phyloP scores from a whole-genome alignment of 2,888 invertebrate genomes.

The Papilio protenor region DNA sequence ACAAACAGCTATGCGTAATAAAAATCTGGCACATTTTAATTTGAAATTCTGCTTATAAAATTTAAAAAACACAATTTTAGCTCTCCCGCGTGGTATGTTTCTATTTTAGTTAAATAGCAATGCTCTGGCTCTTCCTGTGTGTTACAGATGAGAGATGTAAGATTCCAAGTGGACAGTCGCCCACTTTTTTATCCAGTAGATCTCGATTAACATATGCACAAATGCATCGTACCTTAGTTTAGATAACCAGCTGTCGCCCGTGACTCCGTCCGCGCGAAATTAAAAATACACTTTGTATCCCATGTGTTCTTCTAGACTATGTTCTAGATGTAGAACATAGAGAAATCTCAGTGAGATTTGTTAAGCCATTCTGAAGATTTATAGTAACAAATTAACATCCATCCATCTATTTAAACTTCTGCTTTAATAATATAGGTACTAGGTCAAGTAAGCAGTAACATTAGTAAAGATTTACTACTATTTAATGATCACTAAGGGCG shows the following conservation, averaged over 20 bases:
- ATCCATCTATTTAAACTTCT: too few relatives aligned
- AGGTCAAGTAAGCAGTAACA: too few relatives aligned
- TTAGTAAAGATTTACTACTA: not conserved
- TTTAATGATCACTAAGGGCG: not conserved
- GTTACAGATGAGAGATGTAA: not conserved
- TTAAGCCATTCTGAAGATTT: too few relatives aligned
- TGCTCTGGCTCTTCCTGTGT: conserved; percentile 9
- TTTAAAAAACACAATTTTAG: not conserved
- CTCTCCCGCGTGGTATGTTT: conserved; percentile 13
- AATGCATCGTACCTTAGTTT: not conserved
- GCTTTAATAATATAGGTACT: too few relatives aligned
- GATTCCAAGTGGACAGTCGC: conserved; percentile 9
- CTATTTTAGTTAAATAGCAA: conserved; percentile 15
- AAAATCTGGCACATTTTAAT: not conserved
- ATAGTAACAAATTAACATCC: too few relatives aligned
- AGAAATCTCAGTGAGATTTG: too few relatives aligned
- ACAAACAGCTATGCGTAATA: too few relatives aligned
- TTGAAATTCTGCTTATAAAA: not conserved
- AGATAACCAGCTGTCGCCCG: too few relatives aligned
- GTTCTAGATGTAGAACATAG: too few relatives aligned
- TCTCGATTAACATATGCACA: not conserved
- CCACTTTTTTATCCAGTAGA: not conserved
- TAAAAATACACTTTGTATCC: too few relatives aligned
- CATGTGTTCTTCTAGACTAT: too few relatives aligned
- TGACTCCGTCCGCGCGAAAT: too few relatives aligned